A percentile compares a stretch with the other conserved stretches of the same genome.
Conservation (phyloP, 1,140 invertebrate genomes). For the Sitophilus oryzae region DNA sequence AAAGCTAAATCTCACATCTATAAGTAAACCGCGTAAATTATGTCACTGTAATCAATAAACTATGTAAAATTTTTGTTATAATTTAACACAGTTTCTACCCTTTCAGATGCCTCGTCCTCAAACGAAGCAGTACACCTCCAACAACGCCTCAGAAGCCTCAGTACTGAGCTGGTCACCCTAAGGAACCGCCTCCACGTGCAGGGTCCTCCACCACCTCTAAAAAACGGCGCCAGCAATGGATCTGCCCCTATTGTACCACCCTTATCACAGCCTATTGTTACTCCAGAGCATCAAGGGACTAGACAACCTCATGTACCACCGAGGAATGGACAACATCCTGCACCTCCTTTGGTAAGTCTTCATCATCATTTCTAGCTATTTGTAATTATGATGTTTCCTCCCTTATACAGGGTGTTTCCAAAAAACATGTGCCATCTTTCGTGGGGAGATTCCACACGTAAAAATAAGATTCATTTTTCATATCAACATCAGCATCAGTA, state of each 20-base stretch:
- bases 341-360: slow-evolving; percentile 5
- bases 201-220: slow-evolving; percentile 43
- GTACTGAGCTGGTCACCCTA: slow-evolving; percentile 82
- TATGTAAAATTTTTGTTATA: neutral
- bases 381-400: too few species aligned
- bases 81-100: slow-evolving; percentile 15
- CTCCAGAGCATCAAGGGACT: neutral
- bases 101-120: slow-evolving; percentile 84
- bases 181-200: slow-evolving; percentile 77
- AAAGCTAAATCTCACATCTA: too few species aligned
- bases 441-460: too few species aligned
- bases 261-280: neutral
- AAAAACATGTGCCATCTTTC: too few species aligned
- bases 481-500: too few species aligned
- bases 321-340: neutral
- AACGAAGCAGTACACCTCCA: slow-evolving; percentile 89
- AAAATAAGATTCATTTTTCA: too few species aligned
- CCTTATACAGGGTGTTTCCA: too few species aligned
- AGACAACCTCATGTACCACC: slow-evolving; percentile 18
- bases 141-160: slow-evolving; percentile 79
- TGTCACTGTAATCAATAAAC: too few species aligned
- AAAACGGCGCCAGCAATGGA: slow-evolving; percentile 29
- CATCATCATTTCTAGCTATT: too few species aligned
- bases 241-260: slow-evolving; percentile 19
- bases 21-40: too few species aligned